These are phyloP conservation scores for Axis porcinus DNA, from an alignment of 2,113 vertebrate genomes.

Conservation along the genomic window DNA sequence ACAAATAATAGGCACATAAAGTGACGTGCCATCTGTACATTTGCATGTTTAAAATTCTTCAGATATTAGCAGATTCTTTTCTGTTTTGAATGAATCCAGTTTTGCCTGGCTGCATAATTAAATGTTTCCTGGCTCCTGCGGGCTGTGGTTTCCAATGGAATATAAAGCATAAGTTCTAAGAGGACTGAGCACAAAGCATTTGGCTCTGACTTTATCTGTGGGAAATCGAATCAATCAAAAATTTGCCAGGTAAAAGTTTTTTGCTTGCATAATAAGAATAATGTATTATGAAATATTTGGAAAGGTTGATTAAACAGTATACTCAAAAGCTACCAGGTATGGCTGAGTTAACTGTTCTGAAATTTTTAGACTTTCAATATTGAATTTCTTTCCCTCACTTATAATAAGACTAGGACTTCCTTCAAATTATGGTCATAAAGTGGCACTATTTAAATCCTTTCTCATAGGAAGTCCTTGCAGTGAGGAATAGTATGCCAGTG, in stretches of 20 bases:
- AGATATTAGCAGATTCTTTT: constrained; percentile 43
- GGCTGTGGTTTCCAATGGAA: neutral
- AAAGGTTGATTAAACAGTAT: neutral
- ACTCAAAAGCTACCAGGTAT: neutral
- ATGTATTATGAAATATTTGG: neutral
- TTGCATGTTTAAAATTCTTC: constrained; percentile 58
- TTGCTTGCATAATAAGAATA: neutral
- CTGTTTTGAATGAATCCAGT: constrained; percentile 28
- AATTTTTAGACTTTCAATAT: constrained; percentile 1
- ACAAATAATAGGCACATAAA: constrained; percentile 42
- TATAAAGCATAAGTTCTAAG: constrained; percentile 32
- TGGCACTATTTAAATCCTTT: neutral
- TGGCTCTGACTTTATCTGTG: neutral
- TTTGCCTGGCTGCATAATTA: constrained; percentile 37
- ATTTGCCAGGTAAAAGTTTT: neutral
- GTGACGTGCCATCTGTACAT: constrained; percentile 54
- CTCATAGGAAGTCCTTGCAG: neutral
- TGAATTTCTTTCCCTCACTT: neutral
- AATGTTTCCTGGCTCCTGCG: constrained; percentile 6
- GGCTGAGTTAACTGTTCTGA: neutral
- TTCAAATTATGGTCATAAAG: neutral
- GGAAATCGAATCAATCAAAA: constrained; percentile 29
- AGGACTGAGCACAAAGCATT: neutral
- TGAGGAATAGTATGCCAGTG: neutral
- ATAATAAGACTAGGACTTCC: neutral